Evolutionary conservation across 2,113 vertebrate genomes (phyloP).

Genomic region (Tetrao urogallus): DNA sequence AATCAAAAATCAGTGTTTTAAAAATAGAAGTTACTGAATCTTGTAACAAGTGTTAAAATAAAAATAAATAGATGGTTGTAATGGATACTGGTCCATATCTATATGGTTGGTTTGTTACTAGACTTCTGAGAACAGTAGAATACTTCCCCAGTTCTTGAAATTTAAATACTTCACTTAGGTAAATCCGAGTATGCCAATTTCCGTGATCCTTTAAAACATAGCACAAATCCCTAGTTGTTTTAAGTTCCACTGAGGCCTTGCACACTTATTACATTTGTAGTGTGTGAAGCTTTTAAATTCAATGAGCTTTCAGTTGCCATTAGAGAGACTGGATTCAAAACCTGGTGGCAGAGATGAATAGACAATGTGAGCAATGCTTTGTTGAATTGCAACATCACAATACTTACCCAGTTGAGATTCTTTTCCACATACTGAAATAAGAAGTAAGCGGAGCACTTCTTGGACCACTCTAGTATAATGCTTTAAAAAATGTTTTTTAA

Average conservation of each 20-base stretch:
- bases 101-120: not conserved
- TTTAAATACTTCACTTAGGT: not conserved
- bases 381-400: conserved; percentile 42
- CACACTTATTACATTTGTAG: conserved; percentile 17
- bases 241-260: not conserved
- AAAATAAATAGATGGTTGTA: not conserved
- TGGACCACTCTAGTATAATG: conserved; percentile 23
- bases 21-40: not conserved
- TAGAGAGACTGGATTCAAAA: conserved; percentile 45
- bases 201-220: not conserved
- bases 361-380: conserved; percentile 31
- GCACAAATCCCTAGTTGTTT: not conserved
- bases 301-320: conserved; percentile 37
- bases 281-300: conserved; percentile 46
- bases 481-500: conserved; percentile 46
- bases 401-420: conserved; percentile 45
- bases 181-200: not conserved
- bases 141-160: not conserved
- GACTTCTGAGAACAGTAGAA: not conserved
- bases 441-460: conserved; percentile 32
- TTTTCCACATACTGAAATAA: conserved; percentile 44
- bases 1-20: not conserved
- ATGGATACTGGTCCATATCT: not conserved
- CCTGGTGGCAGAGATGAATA: conserved; percentile 61
- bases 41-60: too few species aligned